Evolutionary conservation across 2,888 invertebrate species (phyloP).

Genomic region (Tachina fera): DNA sequence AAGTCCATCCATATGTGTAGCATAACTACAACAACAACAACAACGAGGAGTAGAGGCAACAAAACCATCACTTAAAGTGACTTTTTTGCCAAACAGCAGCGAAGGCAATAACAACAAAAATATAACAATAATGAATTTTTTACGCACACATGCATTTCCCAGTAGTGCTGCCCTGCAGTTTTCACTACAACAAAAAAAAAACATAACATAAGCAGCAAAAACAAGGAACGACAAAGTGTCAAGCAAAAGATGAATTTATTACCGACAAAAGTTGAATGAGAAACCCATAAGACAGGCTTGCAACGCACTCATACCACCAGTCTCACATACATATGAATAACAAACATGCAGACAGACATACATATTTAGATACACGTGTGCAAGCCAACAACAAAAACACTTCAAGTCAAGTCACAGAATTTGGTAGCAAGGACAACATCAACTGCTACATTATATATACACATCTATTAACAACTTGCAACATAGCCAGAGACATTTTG

Average conservation of each 20-base stretch:
- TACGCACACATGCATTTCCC: conserved; percentile 62
- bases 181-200: conserved; percentile 39
- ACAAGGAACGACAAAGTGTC: conserved; percentile 74
- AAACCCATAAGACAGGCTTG: conserved; percentile 66
- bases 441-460: conserved; percentile 20
- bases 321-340: neutral
- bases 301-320: conserved; percentile 23
- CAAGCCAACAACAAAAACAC: conserved; percentile 22
- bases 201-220: conserved; percentile 38
- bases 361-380: neutral
- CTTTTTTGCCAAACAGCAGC: conserved; percentile 14
- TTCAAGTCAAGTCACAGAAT: conserved; percentile 41
- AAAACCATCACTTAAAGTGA: conserved; percentile 58
- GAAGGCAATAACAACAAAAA: neutral
- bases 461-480: conserved; percentile 45
- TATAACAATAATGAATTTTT: conserved; percentile 50
- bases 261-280: conserved; percentile 74
- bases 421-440: conserved; percentile 64
- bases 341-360: no score
- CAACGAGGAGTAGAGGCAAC: conserved; percentile 15
- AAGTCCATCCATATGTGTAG: conserved; percentile 53
- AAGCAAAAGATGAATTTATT: conserved; percentile 78
- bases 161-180: conserved; percentile 57
- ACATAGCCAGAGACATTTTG: conserved; percentile 20
- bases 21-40: conserved; percentile 13